Base-by-base conservation (phyloP, 2,888 invertebrate species). In the Drosophila acutilabella region DNA sequence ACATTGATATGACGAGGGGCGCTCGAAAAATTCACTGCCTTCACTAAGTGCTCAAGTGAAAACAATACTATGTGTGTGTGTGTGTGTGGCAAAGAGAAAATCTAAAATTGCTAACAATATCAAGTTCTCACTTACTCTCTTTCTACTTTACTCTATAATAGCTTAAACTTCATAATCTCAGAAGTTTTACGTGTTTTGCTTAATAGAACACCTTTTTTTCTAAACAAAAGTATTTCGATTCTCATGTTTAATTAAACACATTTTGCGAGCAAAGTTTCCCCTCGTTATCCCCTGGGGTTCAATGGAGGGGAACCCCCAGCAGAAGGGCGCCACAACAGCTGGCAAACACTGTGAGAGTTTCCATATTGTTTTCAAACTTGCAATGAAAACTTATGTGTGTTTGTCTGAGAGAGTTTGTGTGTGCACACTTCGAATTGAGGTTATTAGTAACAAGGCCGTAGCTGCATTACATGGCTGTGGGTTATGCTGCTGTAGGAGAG, bases 371-470 rank as follows among this genome's bases (percentile, higher is more conserved):
- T 80, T 53, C 69, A 54, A 74, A 57, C 75, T 62, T 33, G 42
- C 13, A 65, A 40, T 42, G 36, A 48, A 41, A 71, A 40, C 42
- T 5, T 26, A 23, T 40, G 41, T 48, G 53, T 67, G 41, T n/a
- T n/a, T 58, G 44, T 26, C 47, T 65, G 48, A 62, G 48, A 64
- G 44, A 23, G 23, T 23, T 23, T 65, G 62, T 62, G 57, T 70
- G 59, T 48, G 59, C 70, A 67, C 64, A 73, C 54, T 76, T 73
- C 65, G 67, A 78, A 89, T 85, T 89, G 88, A 85, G 85, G 85
- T 85, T 85, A 85, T 85, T 85, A 85, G 89, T 88, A 89, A 89
- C 85, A 85, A 85, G 85, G 85, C 89, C 88, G 71, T 30, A 67
- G 74, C 61, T 77, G 74, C 76, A 81, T 70, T 58, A 64, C 62